These are phyloP conservation scores for Sprattus sprattus DNA, from an alignment of 2,113 vertebrate species.

Conservation along the genomic window DNA sequence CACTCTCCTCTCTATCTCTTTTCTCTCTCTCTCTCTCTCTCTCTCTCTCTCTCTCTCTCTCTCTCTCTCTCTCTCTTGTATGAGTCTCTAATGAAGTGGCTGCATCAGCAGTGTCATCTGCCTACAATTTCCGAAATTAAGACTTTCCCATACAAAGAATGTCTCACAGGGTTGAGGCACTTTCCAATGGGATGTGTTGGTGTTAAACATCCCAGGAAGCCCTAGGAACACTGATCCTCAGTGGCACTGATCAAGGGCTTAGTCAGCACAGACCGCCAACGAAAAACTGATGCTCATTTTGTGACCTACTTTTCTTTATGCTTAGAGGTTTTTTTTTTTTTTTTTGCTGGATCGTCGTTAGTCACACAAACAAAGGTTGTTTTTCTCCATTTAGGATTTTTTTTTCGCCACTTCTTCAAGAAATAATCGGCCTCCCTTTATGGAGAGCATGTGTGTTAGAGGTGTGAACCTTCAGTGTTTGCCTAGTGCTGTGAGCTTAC, in stretches of 20 bases:
- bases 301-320: neutral
- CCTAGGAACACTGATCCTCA: neutral
- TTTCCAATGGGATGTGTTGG: neutral
- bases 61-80: neutral
- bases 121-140: conserved; percentile 15
- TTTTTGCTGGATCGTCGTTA: neutral
- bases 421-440: neutral
- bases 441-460: neutral
- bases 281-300: neutral
- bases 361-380: neutral
- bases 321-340: neutral
- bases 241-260: neutral
- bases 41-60: neutral
- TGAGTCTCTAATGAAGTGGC: neutral
- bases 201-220: neutral
- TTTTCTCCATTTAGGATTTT: neutral
- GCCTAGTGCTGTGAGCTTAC: neutral
- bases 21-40: neutral
- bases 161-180: neutral
- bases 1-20: neutral
- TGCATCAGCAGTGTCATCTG: conserved; percentile 18
- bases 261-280: neutral
- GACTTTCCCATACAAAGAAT: neutral
- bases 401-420: neutral
- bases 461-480: neutral